These are phyloP conservation scores for Drosophila sordidula DNA, from an alignment of 2,888 invertebrate species.

Conservation along the genomic window DNA sequence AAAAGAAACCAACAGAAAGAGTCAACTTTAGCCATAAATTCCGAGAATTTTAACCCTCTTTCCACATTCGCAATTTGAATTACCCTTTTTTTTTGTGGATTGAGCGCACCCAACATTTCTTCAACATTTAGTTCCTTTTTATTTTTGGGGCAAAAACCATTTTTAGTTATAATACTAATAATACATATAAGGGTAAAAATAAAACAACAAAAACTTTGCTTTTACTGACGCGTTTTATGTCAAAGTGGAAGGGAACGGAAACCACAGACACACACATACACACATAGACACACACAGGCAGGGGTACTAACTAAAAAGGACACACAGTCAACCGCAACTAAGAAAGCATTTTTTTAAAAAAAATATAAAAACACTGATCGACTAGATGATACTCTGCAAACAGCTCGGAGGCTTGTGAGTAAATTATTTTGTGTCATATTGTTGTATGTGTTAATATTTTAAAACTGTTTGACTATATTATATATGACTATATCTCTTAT, in stretches of 20 bases:
- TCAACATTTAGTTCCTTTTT: constrained; percentile 6
- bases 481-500: too few species aligned
- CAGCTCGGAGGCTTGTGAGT: neutral
- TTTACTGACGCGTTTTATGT: constrained; percentile 25
- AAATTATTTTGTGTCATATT: too few species aligned
- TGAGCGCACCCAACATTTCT: constrained; percentile 16
- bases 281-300: constrained; percentile 12
- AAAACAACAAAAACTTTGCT: constrained; percentile 7
- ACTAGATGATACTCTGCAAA: constrained; percentile 2
- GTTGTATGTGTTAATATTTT: too few species aligned
- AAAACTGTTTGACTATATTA: too few species aligned
- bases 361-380: neutral
- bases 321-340: constrained; percentile 8
- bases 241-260: constrained; percentile 19
- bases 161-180: constrained; percentile 44
- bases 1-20: neutral
- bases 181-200: constrained; percentile 18
- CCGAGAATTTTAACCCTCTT: constrained; percentile 38
- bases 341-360: neutral
- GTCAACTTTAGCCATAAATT: constrained; percentile 47
- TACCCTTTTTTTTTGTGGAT: constrained; percentile 34
- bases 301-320: constrained; percentile 19
- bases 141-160: constrained; percentile 16
- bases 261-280: constrained; percentile 19
- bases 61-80: constrained; percentile 37